Evolutionary conservation across 2,797 vertebrate species (phyloP).

Genomic region (Crossoptilon crossoptilon): DNA sequence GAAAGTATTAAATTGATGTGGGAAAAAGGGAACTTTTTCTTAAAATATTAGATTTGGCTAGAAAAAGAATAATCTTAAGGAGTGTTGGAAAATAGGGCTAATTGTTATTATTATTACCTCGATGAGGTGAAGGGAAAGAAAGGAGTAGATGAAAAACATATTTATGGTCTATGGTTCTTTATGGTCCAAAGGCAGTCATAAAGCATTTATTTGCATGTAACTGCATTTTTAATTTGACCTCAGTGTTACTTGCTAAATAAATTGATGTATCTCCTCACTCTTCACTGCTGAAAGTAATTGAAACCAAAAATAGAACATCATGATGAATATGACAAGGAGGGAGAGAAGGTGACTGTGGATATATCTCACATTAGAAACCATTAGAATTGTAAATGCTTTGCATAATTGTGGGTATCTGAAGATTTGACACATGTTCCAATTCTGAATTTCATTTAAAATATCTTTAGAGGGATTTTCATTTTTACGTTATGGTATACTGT

Average conservation of each 20-base stretch:
- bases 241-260: not conserved
- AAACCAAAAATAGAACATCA: not conserved
- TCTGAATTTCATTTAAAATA: not conserved
- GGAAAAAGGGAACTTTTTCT: not conserved
- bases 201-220: not conserved
- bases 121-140: not conserved
- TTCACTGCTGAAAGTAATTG: not conserved
- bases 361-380: not conserved
- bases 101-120: not conserved
- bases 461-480: not conserved
- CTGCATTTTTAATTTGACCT: not conserved
- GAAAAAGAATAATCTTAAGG: not conserved
- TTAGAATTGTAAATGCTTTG: constrained; percentile 15
- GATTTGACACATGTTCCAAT: not conserved
- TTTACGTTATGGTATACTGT: not conserved
- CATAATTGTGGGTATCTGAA: not conserved
- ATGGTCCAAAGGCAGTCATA: not conserved
- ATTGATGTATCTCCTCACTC: not conserved
- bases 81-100: not conserved
- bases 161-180: not conserved
- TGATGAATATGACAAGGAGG: not conserved
- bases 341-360: not conserved
- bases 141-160: not conserved
- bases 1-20: not conserved
- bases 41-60: not conserved